A percentile compares a stretch with the other conserved stretches of the same genome.
Evolutionary conservation across 1,140 invertebrate genomes (phyloP).

Genomic region (Aethina tumida): DNA sequence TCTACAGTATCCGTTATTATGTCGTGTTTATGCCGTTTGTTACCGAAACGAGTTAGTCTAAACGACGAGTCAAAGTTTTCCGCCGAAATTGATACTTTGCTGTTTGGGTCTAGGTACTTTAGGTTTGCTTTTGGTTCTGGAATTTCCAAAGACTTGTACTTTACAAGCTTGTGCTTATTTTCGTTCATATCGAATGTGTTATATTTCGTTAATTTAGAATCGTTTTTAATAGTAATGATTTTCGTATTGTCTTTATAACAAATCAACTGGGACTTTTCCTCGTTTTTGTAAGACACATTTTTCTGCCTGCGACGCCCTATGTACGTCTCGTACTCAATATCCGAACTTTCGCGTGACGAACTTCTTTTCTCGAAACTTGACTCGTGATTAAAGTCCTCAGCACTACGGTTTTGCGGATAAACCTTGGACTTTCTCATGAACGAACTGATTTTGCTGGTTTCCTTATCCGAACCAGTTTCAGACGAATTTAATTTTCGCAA

Average conservation of each 20-base stretch:
- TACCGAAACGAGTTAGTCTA: constrained; percentile 21
- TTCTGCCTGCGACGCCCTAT: constrained; percentile 11
- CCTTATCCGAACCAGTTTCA: constrained; percentile 5
- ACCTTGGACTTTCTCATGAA: constrained; percentile 17
- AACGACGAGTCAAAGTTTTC: constrained; percentile 28
- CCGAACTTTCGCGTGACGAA: constrained; percentile 26
- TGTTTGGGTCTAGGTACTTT: constrained; percentile 25
- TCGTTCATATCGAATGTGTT: constrained; percentile 31
- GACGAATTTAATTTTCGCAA: constrained; percentile 14
- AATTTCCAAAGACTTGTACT: constrained; percentile 32
- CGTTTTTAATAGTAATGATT: constrained; percentile 27
- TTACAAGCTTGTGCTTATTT: constrained; percentile 26
- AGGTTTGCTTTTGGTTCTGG: constrained; percentile 23
- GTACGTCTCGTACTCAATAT: constrained; percentile 20
- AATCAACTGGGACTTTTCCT: constrained; percentile 32
- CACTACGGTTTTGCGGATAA: constrained; percentile 20
- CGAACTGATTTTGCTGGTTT: constrained; percentile 8
- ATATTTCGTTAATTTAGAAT: constrained; percentile 28
- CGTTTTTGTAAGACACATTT: constrained; percentile 22
- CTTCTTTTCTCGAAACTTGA: constrained; percentile 12
- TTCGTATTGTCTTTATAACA: constrained; percentile 30
- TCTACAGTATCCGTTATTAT: constrained; percentile 52
- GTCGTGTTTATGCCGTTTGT: constrained; percentile 35
- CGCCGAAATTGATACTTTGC: constrained; percentile 29
- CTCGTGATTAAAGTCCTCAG: constrained; percentile 18